Base-by-base conservation (phyloP, 2,113 vertebrate species). In the Neofelis nebulosa region DNA sequence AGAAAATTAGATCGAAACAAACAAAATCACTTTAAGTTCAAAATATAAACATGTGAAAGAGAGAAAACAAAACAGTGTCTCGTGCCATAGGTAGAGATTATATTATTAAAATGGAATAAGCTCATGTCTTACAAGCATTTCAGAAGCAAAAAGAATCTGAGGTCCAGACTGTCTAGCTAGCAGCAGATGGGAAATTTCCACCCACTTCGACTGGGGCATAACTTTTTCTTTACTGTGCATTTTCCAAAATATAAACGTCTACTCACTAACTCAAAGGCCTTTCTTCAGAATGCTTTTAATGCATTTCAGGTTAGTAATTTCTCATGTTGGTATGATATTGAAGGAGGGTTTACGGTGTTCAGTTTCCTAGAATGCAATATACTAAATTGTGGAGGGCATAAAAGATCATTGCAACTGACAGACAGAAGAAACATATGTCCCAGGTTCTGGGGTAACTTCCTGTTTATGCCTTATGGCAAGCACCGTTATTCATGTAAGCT, bases 21-120 rank as follows among this genome's bases (percentile, higher is more conserved):
- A 55, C 3, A 79, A 91, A 68, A 96, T 73, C 2, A 83, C 61
- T 97, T 91, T 79, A 92, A 89, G 31, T 45, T 78, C 14, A 82
- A 94, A 88, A 85, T 63, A 21, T 25, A 8, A 88, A 91, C 82
- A 38, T 66, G 2, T 36, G 29, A 50, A 57, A 65, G 38, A 90
- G 25, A 83, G 71, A 73, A 94, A 92, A 74, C 14, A 41, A 91
- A 95, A 41, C 29, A 55, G 25, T 36, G 36, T 94, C 21, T 63
- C 48, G 33, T 41, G 38, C 36, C 27, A 57, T 33, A 65, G 83
- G 18, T 55, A 93, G 66, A 93, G 48, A 88, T 38, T 36, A 31
- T 66, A 55, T 85, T 38, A 95, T 95, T 65, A 80, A 93, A 93
- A 91, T 66, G 89, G 90, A 96, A 76, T 63, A 93, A 85, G 89